Conservation (phyloP, 2,797 vertebrate genomes). For the Neopelma chrysocephalum region DNA sequence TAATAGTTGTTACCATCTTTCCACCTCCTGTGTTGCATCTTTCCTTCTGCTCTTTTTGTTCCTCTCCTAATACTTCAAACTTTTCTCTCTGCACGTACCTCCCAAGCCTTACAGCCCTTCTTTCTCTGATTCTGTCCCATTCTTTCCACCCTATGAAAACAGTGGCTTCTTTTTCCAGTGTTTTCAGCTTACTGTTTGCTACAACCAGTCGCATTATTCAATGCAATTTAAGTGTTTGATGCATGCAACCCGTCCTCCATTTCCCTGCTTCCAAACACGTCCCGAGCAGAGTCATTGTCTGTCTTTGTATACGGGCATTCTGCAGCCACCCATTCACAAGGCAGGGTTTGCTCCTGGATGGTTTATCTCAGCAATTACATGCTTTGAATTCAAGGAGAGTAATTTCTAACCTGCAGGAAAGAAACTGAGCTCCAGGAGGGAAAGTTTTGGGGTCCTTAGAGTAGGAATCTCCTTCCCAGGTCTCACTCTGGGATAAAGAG, state of each 20-base stretch:
- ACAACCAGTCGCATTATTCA: background rate
- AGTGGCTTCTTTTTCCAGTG: background rate
- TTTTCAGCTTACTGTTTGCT: background rate
- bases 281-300: background rate
- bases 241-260: fast-evolving
- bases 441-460: background rate
- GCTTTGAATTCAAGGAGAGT: background rate
- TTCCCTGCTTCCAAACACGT: background rate
- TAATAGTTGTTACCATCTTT: background rate
- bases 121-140: background rate
- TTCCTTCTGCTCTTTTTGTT: background rate
- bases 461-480: background rate
- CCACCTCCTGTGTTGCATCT: background rate
- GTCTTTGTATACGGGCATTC: background rate
- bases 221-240: background rate
- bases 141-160: background rate
- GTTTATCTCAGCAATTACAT: background rate
- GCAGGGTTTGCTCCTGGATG: background rate
- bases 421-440: background rate
- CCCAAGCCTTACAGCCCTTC: background rate
- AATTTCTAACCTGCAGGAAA: background rate
- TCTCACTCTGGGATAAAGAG: background rate
- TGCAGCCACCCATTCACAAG: background rate
- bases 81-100: background rate
- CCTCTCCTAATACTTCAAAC: background rate